Percentiles rank a stretch among this genome's conserved stretches.
Evolutionary conservation across 92 coral and sea anemone species (phyloP).

Genomic region (Plumapathes pennacea): DNA sequence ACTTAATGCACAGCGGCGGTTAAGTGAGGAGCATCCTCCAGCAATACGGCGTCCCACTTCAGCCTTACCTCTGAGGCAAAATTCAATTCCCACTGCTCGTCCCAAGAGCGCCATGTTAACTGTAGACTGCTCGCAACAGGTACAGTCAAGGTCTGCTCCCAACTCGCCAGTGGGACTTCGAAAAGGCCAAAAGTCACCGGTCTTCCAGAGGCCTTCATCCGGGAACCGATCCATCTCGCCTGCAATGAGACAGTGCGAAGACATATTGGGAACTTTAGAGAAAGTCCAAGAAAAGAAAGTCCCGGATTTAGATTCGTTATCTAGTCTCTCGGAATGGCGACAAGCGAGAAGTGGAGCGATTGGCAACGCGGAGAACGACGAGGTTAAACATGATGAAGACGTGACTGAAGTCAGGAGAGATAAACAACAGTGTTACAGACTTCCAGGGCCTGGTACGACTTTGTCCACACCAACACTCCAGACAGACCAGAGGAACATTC

Average conservation of each 20-base stretch:
- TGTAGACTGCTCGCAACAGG: neutral
- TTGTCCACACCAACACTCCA: neutral
- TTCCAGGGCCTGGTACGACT: slow-evolving; percentile 4
- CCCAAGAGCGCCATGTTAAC: neutral
- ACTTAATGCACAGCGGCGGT: too few species aligned
- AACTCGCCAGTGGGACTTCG: slow-evolving; percentile 25
- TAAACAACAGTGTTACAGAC: neutral
- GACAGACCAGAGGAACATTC: neutral
- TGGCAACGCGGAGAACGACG: neutral
- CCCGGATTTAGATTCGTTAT: slow-evolving; percentile 1
- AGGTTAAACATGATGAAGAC: neutral
- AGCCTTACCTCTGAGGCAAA: too few species aligned
- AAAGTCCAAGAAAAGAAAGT: neutral
- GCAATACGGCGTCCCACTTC: too few species aligned
- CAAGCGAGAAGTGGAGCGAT: neutral
- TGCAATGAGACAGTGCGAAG: neutral
- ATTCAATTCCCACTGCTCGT: neutral
- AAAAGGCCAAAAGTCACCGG: neutral
- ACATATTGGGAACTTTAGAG: slow-evolving; percentile 2
- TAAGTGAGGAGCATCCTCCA: too few species aligned
- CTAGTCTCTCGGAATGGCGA: neutral
- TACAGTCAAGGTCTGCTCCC: slow-evolving; percentile 29
- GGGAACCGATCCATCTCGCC: neutral
- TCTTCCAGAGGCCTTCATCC: neutral
- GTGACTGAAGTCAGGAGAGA: neutral